phyloP scores from a whole-genome alignment of 2,888 invertebrate species.

The Drosophila tanythrix region DNA sequence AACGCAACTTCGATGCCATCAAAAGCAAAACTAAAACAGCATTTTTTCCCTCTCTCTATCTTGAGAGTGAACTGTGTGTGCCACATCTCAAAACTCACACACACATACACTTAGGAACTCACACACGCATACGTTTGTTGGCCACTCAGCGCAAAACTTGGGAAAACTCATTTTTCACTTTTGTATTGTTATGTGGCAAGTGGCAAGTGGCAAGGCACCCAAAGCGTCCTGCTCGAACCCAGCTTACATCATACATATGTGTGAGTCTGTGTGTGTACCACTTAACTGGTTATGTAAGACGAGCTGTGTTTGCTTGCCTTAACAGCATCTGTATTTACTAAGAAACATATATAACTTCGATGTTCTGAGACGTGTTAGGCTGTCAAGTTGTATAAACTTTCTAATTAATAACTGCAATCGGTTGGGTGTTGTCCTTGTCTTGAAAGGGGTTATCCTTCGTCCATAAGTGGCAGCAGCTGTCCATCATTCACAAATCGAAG shows the following conservation, averaged over 20 bases:
- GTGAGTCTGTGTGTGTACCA: conserved; percentile 48
- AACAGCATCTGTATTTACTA: conserved; percentile 55
- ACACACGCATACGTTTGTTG: conserved; percentile 40
- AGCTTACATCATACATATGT: conserved; percentile 33
- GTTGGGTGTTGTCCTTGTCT: conserved; percentile 10
- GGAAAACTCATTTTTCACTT: conserved; percentile 75
- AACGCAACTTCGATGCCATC: conserved; percentile 61
- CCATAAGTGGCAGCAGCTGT: not conserved
- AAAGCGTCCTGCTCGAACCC: conserved; percentile 3
- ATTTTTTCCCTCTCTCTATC: conserved; percentile 1
- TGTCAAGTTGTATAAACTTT: conserved; percentile 61
- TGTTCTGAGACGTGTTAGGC: conserved; percentile 36
- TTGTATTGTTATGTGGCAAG: conserved; percentile 63
- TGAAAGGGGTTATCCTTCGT: conserved; percentile 21
- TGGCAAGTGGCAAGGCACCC: conserved; percentile 29
- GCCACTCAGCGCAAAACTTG: conserved; percentile 64
- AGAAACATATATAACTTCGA: conserved; percentile 56
- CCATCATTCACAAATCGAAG: conserved; percentile 52
- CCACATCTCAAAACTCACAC: conserved; percentile 34
- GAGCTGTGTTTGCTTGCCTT: conserved; percentile 19
- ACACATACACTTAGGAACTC: conserved; percentile 4
- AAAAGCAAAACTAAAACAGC: conserved; percentile 63
- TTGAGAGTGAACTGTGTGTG: conserved; percentile 11
- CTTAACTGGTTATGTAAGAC: conserved; percentile 76
- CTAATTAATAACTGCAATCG: conserved; percentile 71